Conservation (phyloP, 2,888 invertebrate genomes). For the Stegophylla sp. region DNA sequence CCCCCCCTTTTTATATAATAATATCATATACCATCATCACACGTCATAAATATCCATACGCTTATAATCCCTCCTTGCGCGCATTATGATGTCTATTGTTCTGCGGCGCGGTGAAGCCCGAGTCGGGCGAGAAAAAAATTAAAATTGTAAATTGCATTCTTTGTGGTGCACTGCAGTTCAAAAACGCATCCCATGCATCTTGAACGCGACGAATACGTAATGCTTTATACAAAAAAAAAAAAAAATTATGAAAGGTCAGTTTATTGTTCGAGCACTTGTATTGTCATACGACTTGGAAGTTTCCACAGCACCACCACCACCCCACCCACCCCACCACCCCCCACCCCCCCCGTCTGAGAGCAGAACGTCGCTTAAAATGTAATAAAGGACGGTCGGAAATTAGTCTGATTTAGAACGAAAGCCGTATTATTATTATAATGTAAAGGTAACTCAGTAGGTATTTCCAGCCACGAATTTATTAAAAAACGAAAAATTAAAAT, state of each 20-base stretch:
- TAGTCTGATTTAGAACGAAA: background rate
- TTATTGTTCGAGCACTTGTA: constrained; percentile 20
- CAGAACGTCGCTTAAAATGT: background rate
- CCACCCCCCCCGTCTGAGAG: too few relatives aligned
- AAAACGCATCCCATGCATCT: background rate
- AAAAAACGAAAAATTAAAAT: too few relatives aligned
- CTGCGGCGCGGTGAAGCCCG: background rate
- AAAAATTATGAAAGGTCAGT: constrained; percentile 23
- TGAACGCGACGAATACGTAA: constrained; percentile 11
- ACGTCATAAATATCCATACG: background rate
- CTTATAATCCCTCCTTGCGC: background rate
- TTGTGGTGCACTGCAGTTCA: background rate
- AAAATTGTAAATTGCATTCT: constrained; percentile 26
- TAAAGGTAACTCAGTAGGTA: too few relatives aligned
- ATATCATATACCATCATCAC: too few relatives aligned
- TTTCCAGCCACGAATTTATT: too few relatives aligned
- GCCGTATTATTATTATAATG: background rate
- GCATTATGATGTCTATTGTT: constrained; percentile 23
- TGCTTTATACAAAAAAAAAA: constrained; percentile 26
- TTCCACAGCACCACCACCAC: background rate
- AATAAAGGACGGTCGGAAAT: constrained; percentile 12
- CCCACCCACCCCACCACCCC: too few relatives aligned
- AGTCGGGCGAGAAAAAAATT: constrained; percentile 10
- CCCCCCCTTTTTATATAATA: too few relatives aligned
- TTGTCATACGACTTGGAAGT: background rate